These are phyloP conservation scores for Rhinophrynus dorsalis DNA, from an alignment of 2,797 vertebrate species.

Conservation along the genomic window DNA sequence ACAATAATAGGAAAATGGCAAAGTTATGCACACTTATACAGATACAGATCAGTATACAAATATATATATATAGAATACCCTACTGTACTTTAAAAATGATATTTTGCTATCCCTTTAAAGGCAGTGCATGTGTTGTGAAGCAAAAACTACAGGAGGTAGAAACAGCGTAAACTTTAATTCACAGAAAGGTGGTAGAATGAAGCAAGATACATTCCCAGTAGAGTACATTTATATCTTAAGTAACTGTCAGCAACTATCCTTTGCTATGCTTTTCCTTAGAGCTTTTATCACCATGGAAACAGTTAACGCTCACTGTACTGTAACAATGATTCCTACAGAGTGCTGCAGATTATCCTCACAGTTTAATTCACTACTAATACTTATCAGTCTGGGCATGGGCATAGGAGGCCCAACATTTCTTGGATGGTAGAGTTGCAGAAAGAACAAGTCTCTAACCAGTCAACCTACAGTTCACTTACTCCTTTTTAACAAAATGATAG, in stretches of 20 bases:
- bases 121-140: background rate
- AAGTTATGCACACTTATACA: too few relatives aligned
- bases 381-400: background rate
- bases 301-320: conserved; percentile 31
- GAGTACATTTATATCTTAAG: conserved; percentile 37
- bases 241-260: conserved; percentile 30
- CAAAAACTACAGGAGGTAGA: conserved; percentile 3
- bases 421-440: too few relatives aligned
- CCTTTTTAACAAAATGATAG: too few relatives aligned
- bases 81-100: too few relatives aligned
- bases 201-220: conserved; percentile 15
- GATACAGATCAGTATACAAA: too few relatives aligned
- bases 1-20: too few relatives aligned
- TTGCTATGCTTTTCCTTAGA: conserved; percentile 22
- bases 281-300: conserved; percentile 40
- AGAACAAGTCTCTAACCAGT: too few relatives aligned
- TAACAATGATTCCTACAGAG: conserved; percentile 29
- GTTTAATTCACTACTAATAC: conserved; percentile 2
- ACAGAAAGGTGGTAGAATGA: conserved; percentile 19
- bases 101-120: too few relatives aligned
- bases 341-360: background rate
- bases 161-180: conserved; percentile 18
- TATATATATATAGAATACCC: too few relatives aligned
- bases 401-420: too few relatives aligned
- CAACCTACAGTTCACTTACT: too few relatives aligned